Evolutionary conservation across 1,140 invertebrate species (phyloP).

Genomic region (Bacillus rossius): DNA sequence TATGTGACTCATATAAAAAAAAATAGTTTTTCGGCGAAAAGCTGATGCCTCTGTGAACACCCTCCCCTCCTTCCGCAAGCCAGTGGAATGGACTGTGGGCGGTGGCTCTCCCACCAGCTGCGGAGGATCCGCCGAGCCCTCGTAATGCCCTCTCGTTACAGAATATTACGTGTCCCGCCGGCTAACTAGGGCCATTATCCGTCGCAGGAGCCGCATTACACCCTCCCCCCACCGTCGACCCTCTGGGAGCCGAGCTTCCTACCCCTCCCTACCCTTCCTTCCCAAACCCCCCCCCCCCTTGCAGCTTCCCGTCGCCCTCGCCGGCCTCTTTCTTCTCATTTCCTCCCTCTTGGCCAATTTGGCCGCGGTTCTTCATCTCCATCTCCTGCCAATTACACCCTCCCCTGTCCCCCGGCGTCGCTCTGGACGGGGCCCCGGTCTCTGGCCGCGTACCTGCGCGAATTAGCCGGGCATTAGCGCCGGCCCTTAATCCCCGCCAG

Average conservation of each 20-base stretch:
- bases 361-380: background rate
- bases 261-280: background rate
- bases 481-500: constrained; percentile 18
- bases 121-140: background rate
- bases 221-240: background rate
- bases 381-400: constrained; percentile 10
- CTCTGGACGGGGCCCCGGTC: no score
- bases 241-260: background rate
- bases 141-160: background rate
- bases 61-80: no score
- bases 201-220: background rate
- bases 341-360: background rate
- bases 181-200: constrained; percentile 12
- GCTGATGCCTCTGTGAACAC: no score
- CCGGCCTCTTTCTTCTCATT: background rate
- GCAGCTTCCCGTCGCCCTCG: background rate
- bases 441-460: background rate
- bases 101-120: no score
- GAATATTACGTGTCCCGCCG: background rate
- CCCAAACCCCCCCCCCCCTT: background rate
- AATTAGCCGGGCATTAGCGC: constrained; percentile 20
- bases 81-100: no score
- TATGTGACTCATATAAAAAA: no score
- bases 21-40: no score
- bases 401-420: background rate